Conservation (phyloP, 2,797 vertebrate genomes). For the Periparus ater region DNA sequence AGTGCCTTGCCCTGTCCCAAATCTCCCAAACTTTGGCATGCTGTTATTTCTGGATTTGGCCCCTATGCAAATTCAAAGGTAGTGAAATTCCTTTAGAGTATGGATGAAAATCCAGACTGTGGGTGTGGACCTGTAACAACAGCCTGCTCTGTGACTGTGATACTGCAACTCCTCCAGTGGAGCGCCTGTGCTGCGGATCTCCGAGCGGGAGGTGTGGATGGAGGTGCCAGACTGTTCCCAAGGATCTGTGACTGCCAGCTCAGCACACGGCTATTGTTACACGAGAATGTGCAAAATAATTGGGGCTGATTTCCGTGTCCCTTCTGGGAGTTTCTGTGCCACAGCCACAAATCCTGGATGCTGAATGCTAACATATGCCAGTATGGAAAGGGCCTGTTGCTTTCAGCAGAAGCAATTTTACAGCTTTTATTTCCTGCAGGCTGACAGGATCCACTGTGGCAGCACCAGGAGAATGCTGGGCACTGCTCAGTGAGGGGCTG, state of each 20-base stretch:
- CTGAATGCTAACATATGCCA: not conserved
- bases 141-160: not conserved
- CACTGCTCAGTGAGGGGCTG: not conserved
- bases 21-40: not conserved
- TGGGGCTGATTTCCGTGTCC: not conserved
- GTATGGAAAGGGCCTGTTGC: not conserved
- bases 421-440: not conserved
- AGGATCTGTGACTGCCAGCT: not conserved
- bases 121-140: not conserved
- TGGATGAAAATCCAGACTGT: not conserved
- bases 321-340: not conserved
- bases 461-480: not conserved
- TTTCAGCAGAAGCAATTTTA: not conserved
- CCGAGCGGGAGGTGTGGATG: not conserved
- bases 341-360: not conserved
- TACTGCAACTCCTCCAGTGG: not conserved
- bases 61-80: not conserved
- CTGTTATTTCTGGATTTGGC: not conserved
- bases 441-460: not conserved
- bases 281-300: not conserved
- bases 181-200: not conserved
- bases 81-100: not conserved
- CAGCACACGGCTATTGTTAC: not conserved
- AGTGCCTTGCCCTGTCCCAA: not conserved
- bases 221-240: not conserved